Conservation (phyloP, 2,113 vertebrate species). For the Oreochromis niloticus region DNA sequence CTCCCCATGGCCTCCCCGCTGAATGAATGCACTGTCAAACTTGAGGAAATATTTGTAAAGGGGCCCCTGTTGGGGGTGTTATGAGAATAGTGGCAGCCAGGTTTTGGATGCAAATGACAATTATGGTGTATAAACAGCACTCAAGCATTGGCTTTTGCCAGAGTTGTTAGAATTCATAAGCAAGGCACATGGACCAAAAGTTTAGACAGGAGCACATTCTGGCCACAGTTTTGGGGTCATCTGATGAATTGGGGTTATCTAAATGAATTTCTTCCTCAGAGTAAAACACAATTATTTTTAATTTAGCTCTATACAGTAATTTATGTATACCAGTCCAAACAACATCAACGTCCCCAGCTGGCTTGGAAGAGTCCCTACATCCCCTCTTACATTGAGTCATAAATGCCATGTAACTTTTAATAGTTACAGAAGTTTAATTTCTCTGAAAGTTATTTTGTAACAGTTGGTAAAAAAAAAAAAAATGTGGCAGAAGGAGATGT, state of each 20-base stretch:
- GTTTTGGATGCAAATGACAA: conserved; percentile 34
- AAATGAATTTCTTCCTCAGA: not conserved
- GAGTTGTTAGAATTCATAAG: conserved; percentile 37
- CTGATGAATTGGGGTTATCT: conserved; percentile 3
- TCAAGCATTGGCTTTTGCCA: conserved; percentile 9
- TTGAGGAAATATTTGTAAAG: conserved; percentile 25
- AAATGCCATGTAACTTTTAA: not conserved
- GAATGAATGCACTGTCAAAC: conserved; percentile 21
- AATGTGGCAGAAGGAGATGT: not conserved
- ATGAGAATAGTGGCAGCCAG: conserved; percentile 11
- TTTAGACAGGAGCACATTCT: conserved; percentile 15
- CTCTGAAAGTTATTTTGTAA: not conserved
- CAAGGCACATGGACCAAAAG: not conserved
- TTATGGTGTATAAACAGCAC: conserved; percentile 35
- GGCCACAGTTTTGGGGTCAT: conserved; percentile 4
- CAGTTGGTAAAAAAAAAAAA: not conserved
- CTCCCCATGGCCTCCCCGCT: not conserved
- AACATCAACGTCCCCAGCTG: not conserved
- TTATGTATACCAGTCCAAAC: not conserved
- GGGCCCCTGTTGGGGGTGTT: not conserved
- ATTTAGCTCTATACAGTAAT: not conserved
- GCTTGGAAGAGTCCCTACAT: not conserved
- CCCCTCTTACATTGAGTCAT: not conserved
- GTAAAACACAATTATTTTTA: not conserved
- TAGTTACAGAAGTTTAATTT: not conserved